Percentiles rank a stretch among this genome's conserved stretches.
phyloP scores from a whole-genome alignment of 2,113 vertebrate species.

The Ovibos moschatus region DNA sequence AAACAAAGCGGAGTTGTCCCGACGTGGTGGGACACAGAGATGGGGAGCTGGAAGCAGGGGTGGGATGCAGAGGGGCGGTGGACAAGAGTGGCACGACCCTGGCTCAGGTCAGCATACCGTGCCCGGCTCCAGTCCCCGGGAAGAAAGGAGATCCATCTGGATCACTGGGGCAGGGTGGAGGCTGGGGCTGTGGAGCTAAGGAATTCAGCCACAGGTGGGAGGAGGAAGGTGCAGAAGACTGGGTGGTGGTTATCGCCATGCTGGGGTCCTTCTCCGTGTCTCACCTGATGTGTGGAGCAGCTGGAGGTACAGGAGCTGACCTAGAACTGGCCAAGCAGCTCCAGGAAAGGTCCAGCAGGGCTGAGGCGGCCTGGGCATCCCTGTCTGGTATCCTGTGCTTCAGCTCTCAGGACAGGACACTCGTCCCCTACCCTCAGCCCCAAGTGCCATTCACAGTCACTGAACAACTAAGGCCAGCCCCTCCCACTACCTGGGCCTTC shows the following conservation, averaged over 20 bases:
- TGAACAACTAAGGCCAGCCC: not conserved
- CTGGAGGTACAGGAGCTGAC: not conserved
- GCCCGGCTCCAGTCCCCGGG: not conserved
- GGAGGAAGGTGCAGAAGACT: no score
- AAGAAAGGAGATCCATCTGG: not conserved
- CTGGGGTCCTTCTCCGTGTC: not conserved
- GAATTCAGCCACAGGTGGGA: not conserved
- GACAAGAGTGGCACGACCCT: not conserved
- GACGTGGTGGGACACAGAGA: accelerated
- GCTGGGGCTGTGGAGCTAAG: not conserved
- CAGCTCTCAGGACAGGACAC: not conserved
- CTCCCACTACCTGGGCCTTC: not conserved
- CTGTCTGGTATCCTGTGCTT: not conserved
- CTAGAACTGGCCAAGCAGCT: not conserved
- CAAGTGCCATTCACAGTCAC: not conserved
- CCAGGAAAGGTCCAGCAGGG: not conserved
- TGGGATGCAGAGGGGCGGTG: not conserved
- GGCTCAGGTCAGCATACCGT: no score
- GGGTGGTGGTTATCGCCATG: not conserved
- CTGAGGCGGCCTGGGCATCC: accelerated
- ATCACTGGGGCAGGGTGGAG: no score
- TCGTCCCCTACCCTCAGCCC: no score
- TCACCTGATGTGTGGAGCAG: not conserved
- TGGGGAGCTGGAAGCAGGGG: not conserved
- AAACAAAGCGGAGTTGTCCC: not conserved